Evolutionary conservation across 2,113 vertebrate species (phyloP).

Genomic region (Platichthys flesus): DNA sequence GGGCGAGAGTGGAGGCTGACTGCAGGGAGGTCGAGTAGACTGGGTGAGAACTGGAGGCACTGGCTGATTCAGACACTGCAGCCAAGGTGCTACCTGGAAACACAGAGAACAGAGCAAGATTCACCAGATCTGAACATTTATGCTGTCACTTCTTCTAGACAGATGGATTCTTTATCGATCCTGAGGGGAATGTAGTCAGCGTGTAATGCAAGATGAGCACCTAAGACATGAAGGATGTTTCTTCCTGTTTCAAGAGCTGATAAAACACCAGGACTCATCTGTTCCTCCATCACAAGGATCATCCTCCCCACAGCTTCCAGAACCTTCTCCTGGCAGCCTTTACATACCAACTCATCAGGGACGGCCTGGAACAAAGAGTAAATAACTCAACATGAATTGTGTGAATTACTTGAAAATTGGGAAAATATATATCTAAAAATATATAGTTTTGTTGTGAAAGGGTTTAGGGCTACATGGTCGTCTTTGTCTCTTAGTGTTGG

Average conservation of each 20-base stretch:
- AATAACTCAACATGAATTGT: background rate
- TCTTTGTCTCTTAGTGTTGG: too few relatives aligned
- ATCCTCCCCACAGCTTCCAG: constrained; percentile 77
- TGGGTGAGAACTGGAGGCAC: constrained; percentile 1
- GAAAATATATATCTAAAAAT: too few relatives aligned
- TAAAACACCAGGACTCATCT: constrained; percentile 55
- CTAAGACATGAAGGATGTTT: constrained; percentile 80
- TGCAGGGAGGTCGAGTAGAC: constrained; percentile 4
- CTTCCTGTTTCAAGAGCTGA: constrained; percentile 66
- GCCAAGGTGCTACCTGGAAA: constrained; percentile 76
- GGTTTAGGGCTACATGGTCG: too few relatives aligned
- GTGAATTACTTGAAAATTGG: background rate
- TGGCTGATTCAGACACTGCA: constrained; percentile 47
- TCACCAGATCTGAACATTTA: background rate
- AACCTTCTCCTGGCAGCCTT: constrained; percentile 63
- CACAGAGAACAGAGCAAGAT: constrained; percentile 10
- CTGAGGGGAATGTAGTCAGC: background rate
- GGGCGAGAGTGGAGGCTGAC: constrained; percentile 31
- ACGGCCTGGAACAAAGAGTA: constrained; percentile 55
- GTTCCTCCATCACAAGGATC: constrained; percentile 76
- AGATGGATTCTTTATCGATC: too few relatives aligned
- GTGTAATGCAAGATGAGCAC: constrained; percentile 53
- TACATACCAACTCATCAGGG: constrained; percentile 66
- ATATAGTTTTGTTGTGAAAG: too few relatives aligned
- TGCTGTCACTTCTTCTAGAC: too few relatives aligned